phyloP scores from a whole-genome alignment of 2,797 vertebrate species.

The Hephaestus fuliginosus region DNA sequence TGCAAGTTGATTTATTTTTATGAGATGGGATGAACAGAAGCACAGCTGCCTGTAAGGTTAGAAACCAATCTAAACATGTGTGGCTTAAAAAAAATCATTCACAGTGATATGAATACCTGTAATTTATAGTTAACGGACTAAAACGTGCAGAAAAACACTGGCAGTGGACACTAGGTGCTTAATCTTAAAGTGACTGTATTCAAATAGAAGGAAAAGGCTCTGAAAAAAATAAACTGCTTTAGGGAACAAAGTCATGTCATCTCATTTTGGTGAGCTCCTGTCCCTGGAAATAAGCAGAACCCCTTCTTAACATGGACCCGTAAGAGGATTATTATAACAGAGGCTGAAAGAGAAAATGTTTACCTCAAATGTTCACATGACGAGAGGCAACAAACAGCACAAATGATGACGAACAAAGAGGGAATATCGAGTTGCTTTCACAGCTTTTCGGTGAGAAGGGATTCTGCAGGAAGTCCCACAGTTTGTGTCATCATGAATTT shows the following conservation, averaged over 20 bases:
- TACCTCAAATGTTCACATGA: constrained; percentile 24
- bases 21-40: not conserved
- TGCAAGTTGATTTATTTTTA: not conserved
- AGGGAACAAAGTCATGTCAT: constrained; percentile 43
- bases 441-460: constrained; percentile 18
- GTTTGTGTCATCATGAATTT: constrained; percentile 38
- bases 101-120: not conserved
- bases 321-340: constrained; percentile 47
- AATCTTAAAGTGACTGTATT: not conserved
- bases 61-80: not conserved
- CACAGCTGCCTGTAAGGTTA: not conserved
- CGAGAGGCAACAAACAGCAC: constrained; percentile 1
- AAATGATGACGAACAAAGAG: constrained; percentile 6
- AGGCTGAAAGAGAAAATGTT: constrained; percentile 35
- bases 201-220: not conserved
- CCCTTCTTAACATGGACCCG: constrained; percentile 24
- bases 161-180: not conserved
- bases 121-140: not conserved
- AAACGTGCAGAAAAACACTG: not conserved
- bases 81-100: not conserved
- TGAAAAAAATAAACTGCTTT: constrained; percentile 24
- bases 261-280: constrained; percentile 21
- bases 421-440: constrained; percentile 12
- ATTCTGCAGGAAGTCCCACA: constrained; percentile 11
- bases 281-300: constrained; percentile 41